phyloP scores from a whole-genome alignment of 2,113 vertebrate genomes.

The Cynopterus brachyotis region DNA sequence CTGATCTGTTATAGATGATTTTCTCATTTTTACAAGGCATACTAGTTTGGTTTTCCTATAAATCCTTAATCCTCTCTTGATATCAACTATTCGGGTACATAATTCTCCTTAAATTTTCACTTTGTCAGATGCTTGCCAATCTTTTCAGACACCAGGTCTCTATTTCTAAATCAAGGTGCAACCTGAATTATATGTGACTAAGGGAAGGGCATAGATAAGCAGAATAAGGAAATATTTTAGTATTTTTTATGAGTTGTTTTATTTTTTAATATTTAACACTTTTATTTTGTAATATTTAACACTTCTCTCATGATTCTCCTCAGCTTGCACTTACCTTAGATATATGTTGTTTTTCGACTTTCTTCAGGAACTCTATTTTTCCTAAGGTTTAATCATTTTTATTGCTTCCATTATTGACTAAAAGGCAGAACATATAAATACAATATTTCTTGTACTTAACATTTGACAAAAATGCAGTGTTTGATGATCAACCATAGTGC shows the following conservation, averaged over 20 bases:
- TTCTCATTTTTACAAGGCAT: neutral
- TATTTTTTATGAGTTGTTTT: neutral
- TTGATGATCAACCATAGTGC: conserved; percentile 40
- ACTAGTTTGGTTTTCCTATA: neutral
- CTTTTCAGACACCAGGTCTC: neutral
- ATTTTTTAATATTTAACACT: conserved; percentile 26
- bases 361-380: conserved; percentile 57
- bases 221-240: neutral
- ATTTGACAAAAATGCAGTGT: conserved; percentile 55
- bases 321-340: neutral
- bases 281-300: conserved; percentile 31
- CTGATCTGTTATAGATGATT: neutral
- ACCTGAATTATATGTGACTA: neutral
- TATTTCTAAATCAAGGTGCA: neutral
- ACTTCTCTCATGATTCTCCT: neutral
- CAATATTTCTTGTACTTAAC: conserved; percentile 61
- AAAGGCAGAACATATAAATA: conserved; percentile 43
- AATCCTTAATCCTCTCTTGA: neutral
- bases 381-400: conserved; percentile 62
- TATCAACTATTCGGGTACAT: neutral
- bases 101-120: neutral
- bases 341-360: conserved; percentile 53
- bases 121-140: neutral
- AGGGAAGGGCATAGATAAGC: fast-evolving
- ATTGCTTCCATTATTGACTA: conserved; percentile 62